These are phyloP conservation scores for Miniopterus natalensis DNA, from an alignment of 2,113 vertebrate genomes.

Conservation along the genomic window DNA sequence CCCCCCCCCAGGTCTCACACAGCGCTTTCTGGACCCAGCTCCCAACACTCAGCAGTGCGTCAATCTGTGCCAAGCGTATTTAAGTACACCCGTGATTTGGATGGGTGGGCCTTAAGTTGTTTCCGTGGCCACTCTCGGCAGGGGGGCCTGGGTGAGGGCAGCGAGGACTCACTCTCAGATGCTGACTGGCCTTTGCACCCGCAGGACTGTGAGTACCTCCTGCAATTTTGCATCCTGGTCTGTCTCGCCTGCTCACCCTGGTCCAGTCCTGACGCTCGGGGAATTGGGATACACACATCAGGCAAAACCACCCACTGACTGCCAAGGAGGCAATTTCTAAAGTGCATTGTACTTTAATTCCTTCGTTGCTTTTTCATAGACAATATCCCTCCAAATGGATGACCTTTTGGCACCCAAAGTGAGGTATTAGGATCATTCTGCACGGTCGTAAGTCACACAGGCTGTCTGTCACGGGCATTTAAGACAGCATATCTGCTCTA, in stretches of 20 bases:
- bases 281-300: background rate
- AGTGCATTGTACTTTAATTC: background rate
- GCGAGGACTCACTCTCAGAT: accelerated
- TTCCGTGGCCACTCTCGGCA: background rate
- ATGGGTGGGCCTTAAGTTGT: background rate
- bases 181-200: background rate
- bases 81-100: background rate
- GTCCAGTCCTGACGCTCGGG: background rate
- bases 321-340: background rate
- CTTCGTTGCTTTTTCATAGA: background rate
- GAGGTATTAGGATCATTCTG: background rate
- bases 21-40: background rate
- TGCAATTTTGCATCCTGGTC: background rate
- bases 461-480: background rate
- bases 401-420: background rate
- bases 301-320: background rate
- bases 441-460: background rate
- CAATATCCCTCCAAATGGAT: background rate
- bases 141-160: background rate
- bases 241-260: background rate
- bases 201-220: background rate
- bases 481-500: background rate
- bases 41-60: background rate
- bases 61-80: background rate
- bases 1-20: background rate